Base-by-base conservation (phyloP, 2,113 vertebrate species). In the Trematomus loennbergii region DNA sequence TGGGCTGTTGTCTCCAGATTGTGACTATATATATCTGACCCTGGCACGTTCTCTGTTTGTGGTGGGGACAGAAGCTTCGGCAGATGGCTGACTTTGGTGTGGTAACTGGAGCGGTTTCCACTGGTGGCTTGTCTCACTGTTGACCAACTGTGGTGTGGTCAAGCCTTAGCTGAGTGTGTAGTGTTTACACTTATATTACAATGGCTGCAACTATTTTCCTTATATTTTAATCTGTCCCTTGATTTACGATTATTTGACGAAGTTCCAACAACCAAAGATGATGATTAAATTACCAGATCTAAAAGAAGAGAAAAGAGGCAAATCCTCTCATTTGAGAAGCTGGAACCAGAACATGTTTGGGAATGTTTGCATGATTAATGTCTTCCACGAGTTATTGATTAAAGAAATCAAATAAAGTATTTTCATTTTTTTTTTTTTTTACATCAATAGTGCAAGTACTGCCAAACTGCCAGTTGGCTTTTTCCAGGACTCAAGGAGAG, bases 51-150 rank as follows among this genome's bases (percentile, higher is more conserved):
- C 80, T 75, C 64, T 86, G 73, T 88, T 84, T 77, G 87, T 68
- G 79, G 66, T 48, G 61, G 52, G 33, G 82, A 72, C 87, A 76
- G 87, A 78, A 82, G 79, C 81, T 54, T 12, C 13, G 55, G 79
- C 92, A 94, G 92, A 93, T 94, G 92, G 89, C 71, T 12, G 77
- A 60, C 72, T 87, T 71, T 84, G 43, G 87, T 86, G 87, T 86
- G 74, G 64, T 72, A 65, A 85, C 78, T 67, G 73, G 52, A 70
- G 67, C 25, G 43, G 69, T 72, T 85, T 71, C 82, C 77, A 81
- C 82, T 88, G 83, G 89, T 91, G 74, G 75, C 29, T 50, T 52
- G 12, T 55, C 50, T 43, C 59, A 0, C 67, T 76, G 80, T 61
- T 25, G 64, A 75, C 78, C 75, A 20, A 76, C 74, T 83, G 74